Percentiles rank a stretch among this genome's conserved stretches.
These are phyloP conservation scores for Callyntrura guangdongensis DNA, from an alignment of 2,888 invertebrate genomes.

Conservation along the genomic window DNA sequence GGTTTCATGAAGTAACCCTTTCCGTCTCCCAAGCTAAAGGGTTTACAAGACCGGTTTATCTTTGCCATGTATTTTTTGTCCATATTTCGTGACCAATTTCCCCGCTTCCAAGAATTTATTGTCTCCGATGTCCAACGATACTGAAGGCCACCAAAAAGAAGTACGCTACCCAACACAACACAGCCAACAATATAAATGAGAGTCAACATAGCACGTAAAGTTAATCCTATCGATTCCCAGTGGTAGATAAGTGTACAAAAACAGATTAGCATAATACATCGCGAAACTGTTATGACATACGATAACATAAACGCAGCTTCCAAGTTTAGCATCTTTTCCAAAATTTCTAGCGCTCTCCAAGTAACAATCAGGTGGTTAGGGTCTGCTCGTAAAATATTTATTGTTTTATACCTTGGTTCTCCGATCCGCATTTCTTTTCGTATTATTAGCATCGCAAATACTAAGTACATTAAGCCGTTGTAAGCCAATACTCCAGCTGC, in stretches of 20 bases:
- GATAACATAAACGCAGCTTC: not conserved
- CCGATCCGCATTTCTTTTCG: not conserved
- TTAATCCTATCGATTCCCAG: not conserved
- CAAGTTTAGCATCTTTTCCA: not conserved
- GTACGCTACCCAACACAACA: not conserved
- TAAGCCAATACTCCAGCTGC: not conserved
- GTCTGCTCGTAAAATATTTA: not conserved
- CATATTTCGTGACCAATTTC: not conserved
- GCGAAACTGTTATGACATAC: too few relatives aligned
- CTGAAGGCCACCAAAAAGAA: not conserved
- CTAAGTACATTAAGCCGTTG: not conserved
- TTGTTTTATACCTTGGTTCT: not conserved
- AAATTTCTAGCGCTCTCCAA: not conserved
- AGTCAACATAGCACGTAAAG: not conserved
- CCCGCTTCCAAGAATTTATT: not conserved
- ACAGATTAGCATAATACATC: not conserved
- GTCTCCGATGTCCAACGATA: not conserved
- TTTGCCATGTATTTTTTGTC: not conserved
- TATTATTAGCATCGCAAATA: not conserved
- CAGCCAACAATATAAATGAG: not conserved
- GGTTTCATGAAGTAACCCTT: not conserved
- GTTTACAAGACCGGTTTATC: not conserved
- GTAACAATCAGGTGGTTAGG: not conserved
- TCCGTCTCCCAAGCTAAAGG: slow-evolving; percentile 6
- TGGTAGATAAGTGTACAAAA: not conserved